Evolutionary conservation across 2,888 invertebrate genomes (phyloP), one percentile per base, ranked within the genome.

Genomic region (Myopa tessellatipennis): DNA sequence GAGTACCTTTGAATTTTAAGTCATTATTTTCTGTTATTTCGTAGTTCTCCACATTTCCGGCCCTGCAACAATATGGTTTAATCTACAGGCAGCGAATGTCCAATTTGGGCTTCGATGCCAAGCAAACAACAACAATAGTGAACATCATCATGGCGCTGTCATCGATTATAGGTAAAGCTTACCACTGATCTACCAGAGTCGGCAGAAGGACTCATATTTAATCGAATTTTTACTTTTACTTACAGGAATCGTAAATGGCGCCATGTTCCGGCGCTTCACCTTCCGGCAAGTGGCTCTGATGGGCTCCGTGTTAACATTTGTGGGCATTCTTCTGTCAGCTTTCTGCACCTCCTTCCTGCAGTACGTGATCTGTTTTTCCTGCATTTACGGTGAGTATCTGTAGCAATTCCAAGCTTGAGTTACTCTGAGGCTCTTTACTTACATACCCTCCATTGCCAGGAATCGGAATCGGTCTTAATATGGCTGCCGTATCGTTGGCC

Each of bases 1-100:
- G n/a, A 40, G 2, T 12, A 4, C 0, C 10, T 55, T n/a, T 5
- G 5, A n/a, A 55, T 5, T 12, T 55, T 0, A 55, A 14, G 26
- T 55, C 40, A 45, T 60, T 60, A 5, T 3, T 16, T 14, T 18
- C 18, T 60, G 5, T 60, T 12, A 18, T 26, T 69, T 63, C 74
- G 1, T 90, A 95, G 94, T 88, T 94, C 55, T 92, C 92, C 80
- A 90, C 92, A 63, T 91, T 94, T 78, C 93, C 93, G 8, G 90
- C 93, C 80, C 88, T 94, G 63, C 94, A 94, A 88, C 93, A 93
- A 83, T 94, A 94, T 84, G 94, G 94, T 0, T 89, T 95, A 7
- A 90, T 94, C 65, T 94, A 93, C 85, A 91, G 93, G 14, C 92
- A 92, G 82, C 92, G 92, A 81, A 92, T 94, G 85, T 81, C 88